These are phyloP conservation scores for Lasioglossum marginatum DNA, from an alignment of 2,888 invertebrate genomes.

Conservation along the genomic window DNA sequence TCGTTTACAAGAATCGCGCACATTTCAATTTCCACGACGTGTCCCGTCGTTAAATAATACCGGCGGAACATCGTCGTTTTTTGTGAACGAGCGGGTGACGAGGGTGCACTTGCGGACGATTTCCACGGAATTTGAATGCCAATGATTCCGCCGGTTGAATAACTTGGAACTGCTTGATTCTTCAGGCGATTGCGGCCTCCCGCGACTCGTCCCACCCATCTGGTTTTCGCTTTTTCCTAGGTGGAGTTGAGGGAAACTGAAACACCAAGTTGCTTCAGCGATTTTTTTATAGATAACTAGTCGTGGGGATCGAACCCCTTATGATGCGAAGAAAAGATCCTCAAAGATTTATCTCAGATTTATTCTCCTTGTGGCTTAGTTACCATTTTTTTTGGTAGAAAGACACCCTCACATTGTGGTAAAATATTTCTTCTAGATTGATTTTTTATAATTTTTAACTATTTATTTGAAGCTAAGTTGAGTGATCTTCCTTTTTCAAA, in stretches of 20 bases:
- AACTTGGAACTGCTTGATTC: conserved; percentile 21
- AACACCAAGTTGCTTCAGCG: neutral
- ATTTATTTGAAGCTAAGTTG: neutral
- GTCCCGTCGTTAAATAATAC: conserved; percentile 15
- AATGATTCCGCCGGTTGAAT: conserved; percentile 25
- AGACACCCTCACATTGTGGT: neutral
- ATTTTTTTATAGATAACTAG: neutral
- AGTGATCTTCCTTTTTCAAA: neutral
- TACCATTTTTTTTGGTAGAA: neutral
- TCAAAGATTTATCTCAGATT: neutral
- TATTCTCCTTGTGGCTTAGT: neutral
- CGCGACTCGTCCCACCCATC: neutral
- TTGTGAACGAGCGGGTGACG: neutral
- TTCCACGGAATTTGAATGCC: conserved; percentile 28
- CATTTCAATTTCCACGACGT: neutral
- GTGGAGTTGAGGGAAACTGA: neutral
- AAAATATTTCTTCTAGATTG: neutral
- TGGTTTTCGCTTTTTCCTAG: neutral
- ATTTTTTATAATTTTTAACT: too few species aligned
- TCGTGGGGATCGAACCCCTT: neutral
- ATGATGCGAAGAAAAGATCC: neutral
- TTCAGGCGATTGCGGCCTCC: neutral
- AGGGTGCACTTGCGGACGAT: neutral
- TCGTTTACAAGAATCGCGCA: neutral
- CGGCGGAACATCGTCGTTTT: neutral